Conservation (phyloP, 35 echinoderm and acorn worm species). For the Ptychodera flava region DNA sequence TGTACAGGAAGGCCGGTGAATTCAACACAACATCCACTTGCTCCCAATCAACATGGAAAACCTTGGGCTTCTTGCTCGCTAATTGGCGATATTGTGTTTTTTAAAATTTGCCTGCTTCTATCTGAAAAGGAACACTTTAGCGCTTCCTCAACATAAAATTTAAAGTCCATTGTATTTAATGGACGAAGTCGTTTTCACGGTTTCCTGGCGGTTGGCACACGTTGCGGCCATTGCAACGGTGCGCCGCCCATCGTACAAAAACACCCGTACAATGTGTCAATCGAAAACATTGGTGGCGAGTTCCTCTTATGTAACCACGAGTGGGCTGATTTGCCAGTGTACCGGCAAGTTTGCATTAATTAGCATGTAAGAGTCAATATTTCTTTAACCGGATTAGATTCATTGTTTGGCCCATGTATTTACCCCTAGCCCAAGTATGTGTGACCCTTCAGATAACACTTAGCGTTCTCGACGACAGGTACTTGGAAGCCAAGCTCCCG, state of each 20-base stretch:
- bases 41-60: no score
- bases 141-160: neutral
- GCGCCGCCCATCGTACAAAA: neutral
- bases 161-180: neutral
- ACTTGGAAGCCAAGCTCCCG: neutral
- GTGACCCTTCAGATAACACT: neutral
- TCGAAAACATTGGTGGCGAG: neutral
- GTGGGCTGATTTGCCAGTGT: neutral
- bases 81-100: no score
- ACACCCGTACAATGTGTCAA: neutral
- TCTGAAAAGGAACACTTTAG: neutral
- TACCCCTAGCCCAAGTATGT: neutral
- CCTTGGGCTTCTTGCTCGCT: no score
- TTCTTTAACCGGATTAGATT: neutral
- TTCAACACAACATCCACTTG: no score
- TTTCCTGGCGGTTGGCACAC: neutral
- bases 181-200: neutral
- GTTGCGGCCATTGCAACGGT: neutral
- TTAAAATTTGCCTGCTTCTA: no score
- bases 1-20: no score
- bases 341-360: neutral
- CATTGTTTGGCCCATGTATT: neutral
- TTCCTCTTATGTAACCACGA: neutral
- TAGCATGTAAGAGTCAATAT: neutral
- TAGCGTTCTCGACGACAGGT: neutral